phyloP scores from a whole-genome alignment of 2,797 vertebrate species.

The Podarcis lilfordi region DNA sequence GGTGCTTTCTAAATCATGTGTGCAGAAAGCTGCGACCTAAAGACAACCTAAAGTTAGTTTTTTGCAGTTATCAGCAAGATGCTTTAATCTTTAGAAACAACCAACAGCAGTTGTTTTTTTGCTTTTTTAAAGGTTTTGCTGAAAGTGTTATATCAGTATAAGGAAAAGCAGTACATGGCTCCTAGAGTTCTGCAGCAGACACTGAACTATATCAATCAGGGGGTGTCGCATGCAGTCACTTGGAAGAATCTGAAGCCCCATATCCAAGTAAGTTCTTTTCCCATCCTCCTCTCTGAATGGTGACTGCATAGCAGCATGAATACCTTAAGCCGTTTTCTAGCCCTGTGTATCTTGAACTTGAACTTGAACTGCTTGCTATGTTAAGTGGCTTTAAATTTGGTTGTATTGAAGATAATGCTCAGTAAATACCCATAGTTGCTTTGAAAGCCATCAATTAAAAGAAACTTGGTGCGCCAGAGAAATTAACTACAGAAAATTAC shows the following conservation, averaged over 20 bases:
- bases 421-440: not conserved
- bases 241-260: slow-evolving; percentile 98
- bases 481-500: not conserved
- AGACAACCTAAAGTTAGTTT: not conserved
- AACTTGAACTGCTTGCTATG: not conserved
- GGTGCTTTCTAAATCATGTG: not conserved
- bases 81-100: not conserved
- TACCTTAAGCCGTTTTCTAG: not conserved
- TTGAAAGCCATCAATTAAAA: not conserved
- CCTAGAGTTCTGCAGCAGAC: slow-evolving; percentile 98
- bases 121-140: slow-evolving; percentile 87
- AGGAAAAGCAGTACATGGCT: slow-evolving; percentile 97
- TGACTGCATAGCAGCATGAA: not conserved
- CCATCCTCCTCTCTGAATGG: not conserved
- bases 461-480: not conserved
- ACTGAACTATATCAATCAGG: slow-evolving; percentile 98
- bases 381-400: not conserved
- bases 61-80: not conserved
- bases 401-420: slow-evolving; percentile 2
- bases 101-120: slow-evolving; percentile 33
- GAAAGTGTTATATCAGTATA: slow-evolving; percentile 97
- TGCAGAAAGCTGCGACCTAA: not conserved
- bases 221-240: slow-evolving; percentile 95
- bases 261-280: slow-evolving; percentile 88
- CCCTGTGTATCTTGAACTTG: slow-evolving; percentile 18